Base-by-base conservation (phyloP, 2,888 invertebrate species). In the Melipona beecheii region DNA sequence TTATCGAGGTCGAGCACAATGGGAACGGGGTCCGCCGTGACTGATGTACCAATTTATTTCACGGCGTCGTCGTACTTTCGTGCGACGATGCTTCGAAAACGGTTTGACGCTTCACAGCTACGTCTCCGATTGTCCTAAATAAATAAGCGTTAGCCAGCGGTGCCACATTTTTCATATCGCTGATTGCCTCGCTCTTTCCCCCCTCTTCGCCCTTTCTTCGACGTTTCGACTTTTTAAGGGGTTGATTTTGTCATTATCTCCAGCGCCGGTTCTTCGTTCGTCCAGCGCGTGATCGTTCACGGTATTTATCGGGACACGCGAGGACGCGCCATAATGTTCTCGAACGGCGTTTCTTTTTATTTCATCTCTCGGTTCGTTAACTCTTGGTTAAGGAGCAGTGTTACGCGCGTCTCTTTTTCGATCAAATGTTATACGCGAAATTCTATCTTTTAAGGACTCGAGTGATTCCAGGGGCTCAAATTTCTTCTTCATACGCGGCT, bases 1-100 rank as follows among this genome's bases (percentile, higher is more conserved):
- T 85, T 83, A 84, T 84, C 78, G 72, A 65, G 21, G 70, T 21
- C 31, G 27, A 21, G 52, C 64, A 85, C 84, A 85, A 85, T 84
- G 71, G 84, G 66, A 78, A 72, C 58, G 62, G 60, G 72, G 65
- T 50, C 72, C 75, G 56, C n/a, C n/a, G 71, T 85, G 85, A 85
- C 77, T 75, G 85, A 85, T 85, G 84, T 65, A 75, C 60, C 85
- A 81, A 85, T 85, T 85, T 84, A 85, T 84, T 78, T 84, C 75
- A 27, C 66, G 68, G 71, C 78, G 54, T 80, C 77, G 65, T 50
- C 50, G 71, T 73, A 76, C 73, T 83, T 83, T 82, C 78, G 31
- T 73, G 54, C 43, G 62, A 21, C 60, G 62, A 36, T 71, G 65
- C 49, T 56, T 74, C 50, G 68, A 66, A 79, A 82, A 74, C 76